Evolutionary conservation across 2,797 vertebrate genomes (phyloP).

Genomic region (Stomatorhinus walkeri): DNA sequence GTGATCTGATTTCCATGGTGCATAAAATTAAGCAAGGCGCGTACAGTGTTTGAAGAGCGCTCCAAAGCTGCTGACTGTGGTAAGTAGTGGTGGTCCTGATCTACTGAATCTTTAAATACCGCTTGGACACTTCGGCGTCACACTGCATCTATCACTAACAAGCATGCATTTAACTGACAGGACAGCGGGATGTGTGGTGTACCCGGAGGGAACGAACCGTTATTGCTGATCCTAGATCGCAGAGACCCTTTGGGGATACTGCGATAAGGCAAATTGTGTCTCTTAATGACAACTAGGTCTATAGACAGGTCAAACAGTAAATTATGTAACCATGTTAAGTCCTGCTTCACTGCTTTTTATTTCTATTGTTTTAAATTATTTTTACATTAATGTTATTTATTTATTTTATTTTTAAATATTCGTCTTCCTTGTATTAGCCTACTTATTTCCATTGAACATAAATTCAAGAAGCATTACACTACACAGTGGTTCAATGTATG

Average conservation of each 20-base stretch:
- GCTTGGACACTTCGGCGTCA: neutral
- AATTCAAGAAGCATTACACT: neutral
- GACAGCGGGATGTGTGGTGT: slow-evolving; percentile 18
- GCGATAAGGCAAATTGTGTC: neutral
- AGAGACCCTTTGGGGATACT: neutral
- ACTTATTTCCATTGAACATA: neutral
- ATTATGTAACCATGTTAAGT: neutral
- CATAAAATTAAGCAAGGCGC: neutral
- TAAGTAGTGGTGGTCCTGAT: neutral
- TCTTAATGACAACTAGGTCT: neutral
- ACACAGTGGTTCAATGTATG: neutral
- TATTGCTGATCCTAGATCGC: neutral
- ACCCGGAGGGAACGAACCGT: slow-evolving; percentile 29
- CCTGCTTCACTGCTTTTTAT: neutral
- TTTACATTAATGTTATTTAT: neutral
- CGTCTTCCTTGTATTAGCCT: neutral
- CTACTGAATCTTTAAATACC: neutral
- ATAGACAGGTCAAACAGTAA: neutral
- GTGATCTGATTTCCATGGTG: neutral
- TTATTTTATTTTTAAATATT: neutral
- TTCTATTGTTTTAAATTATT: neutral
- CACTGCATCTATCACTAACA: neutral
- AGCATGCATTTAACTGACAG: slow-evolving; percentile 30
- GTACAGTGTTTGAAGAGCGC: neutral
- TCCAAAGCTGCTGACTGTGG: neutral